These are phyloP conservation scores for Mesitornis unicolor DNA, from an alignment of 2,113 vertebrate genomes.

Conservation along the genomic window DNA sequence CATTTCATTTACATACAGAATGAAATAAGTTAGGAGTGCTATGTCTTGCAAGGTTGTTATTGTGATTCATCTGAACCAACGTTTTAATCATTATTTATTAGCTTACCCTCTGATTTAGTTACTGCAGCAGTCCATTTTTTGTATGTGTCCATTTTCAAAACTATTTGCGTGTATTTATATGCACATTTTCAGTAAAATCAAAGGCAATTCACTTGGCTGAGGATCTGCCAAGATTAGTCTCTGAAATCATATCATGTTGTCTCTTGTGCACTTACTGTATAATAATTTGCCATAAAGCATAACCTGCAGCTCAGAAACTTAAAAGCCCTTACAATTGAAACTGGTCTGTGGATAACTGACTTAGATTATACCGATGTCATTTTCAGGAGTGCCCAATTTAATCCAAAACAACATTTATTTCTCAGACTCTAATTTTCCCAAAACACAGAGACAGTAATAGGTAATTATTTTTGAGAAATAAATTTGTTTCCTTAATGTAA, in stretches of 20 bases:
- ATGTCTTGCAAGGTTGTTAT: not conserved
- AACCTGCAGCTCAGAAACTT: conserved; percentile 6
- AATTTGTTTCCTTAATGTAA: not conserved
- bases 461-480: not conserved
- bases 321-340: conserved; percentile 32
- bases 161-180: not conserved
- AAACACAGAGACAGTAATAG: not conserved
- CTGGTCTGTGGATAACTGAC: not conserved
- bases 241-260: conserved; percentile 15
- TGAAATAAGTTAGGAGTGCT: not conserved
- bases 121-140: not conserved
- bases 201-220: not conserved
- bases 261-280: conserved; percentile 12
- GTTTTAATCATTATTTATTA: not conserved
- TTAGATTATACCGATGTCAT: conserved; percentile 28
- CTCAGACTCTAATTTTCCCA: not conserved
- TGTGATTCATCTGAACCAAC: not conserved
- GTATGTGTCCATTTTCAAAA: not conserved
- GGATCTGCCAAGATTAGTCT: conserved; percentile 19
- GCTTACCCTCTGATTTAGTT: not conserved
- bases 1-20: not conserved
- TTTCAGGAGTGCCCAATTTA: conserved; percentile 34
- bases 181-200: not conserved
- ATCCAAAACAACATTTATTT: conserved; percentile 18
- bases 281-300: conserved; percentile 52